Evolutionary conservation across 2,113 vertebrate species (phyloP).

Genomic region (Corythaeola cristata): DNA sequence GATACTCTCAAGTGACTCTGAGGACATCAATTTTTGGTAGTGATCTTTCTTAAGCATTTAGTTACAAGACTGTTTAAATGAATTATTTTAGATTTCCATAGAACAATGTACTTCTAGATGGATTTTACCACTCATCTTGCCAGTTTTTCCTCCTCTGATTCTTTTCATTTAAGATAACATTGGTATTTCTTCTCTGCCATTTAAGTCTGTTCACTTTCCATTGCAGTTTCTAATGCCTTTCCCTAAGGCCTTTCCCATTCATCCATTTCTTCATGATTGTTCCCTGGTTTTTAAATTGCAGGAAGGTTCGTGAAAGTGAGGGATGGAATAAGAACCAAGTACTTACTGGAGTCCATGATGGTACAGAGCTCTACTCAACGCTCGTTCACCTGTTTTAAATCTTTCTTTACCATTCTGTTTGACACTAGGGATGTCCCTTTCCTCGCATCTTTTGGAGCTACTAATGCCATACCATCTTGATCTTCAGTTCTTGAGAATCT

Average conservation of each 20-base stretch:
- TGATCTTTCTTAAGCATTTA: neutral
- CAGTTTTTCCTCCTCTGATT: neutral
- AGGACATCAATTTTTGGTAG: neutral
- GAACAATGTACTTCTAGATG: neutral
- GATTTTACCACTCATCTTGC: neutral
- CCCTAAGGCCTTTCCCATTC: neutral
- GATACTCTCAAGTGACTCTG: conserved; percentile 81
- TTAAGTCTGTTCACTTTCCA: neutral
- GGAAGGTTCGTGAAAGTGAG: neutral
- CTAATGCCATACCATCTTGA: neutral
- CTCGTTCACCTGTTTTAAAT: neutral
- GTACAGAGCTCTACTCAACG: neutral
- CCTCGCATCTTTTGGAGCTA: neutral
- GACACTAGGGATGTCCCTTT: neutral
- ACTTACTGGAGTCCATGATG: conserved; percentile 25
- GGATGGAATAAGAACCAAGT: conserved; percentile 1
- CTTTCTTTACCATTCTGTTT: neutral
- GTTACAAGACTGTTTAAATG: neutral
- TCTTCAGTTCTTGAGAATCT: neutral
- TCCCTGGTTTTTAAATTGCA: neutral
- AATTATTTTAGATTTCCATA: neutral
- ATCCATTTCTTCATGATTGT: neutral
- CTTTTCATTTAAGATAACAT: neutral
- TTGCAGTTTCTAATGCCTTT: neutral
- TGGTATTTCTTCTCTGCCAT: neutral